Percentiles rank a stretch among this genome's conserved stretches.
These are phyloP conservation scores for Ophioderma brevispina DNA, from an alignment of 35 echinoderm and acorn worm species.

Conservation along the genomic window DNA sequence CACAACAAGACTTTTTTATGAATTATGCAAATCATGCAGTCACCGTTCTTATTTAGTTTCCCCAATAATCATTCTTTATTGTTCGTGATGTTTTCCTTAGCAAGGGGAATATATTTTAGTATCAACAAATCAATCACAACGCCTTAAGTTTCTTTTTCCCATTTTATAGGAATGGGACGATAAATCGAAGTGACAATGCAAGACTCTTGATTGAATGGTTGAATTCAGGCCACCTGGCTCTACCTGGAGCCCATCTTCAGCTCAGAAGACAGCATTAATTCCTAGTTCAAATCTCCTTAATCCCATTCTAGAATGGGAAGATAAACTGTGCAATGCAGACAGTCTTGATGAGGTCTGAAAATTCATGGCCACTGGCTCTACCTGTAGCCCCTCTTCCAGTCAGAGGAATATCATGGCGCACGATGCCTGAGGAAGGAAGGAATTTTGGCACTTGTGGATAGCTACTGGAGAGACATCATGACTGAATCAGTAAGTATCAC, in stretches of 20 bases:
- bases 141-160: background rate
- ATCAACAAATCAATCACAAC: no score
- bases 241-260: constrained; percentile 99
- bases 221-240: constrained; percentile 93
- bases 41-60: no score
- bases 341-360: constrained; percentile 89
- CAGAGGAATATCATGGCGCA: constrained; percentile 98
- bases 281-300: no score
- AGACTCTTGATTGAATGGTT: constrained; percentile 93
- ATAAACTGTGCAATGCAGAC: constrained; percentile 95
- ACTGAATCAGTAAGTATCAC: constrained; percentile 71
- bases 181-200: constrained; percentile 97
- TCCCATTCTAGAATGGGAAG: constrained; percentile 80
- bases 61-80: no score
- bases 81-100: no score
- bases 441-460: constrained; percentile 96
- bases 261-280: no score
- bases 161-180: constrained; percentile 95
- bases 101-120: no score
- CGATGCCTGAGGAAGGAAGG: constrained; percentile 98
- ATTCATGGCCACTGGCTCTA: constrained; percentile 93
- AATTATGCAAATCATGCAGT: no score
- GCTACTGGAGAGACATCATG: constrained; percentile 99
- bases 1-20: no score
- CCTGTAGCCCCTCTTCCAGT: constrained; percentile 95